Evolutionary conservation across 1,140 invertebrate genomes (phyloP).

Genomic region (Phymorhynchus buccinoides): DNA sequence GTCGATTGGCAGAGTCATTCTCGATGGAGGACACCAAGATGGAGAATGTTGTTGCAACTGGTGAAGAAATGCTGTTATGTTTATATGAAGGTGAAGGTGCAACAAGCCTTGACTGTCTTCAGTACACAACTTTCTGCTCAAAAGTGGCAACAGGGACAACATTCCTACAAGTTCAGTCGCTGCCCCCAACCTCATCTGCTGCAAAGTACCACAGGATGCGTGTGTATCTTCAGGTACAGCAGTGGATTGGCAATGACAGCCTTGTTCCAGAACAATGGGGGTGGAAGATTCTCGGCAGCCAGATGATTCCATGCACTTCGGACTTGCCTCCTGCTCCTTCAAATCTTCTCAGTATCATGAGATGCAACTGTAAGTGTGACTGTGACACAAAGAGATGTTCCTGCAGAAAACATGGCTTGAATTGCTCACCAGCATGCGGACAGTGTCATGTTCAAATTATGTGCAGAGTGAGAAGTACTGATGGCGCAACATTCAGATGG

Average conservation of each 20-base stretch:
- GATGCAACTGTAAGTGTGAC: slow-evolving; percentile 49
- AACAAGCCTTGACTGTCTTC: background rate
- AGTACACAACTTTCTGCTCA: background rate
- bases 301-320: slow-evolving; percentile 39
- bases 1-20: background rate
- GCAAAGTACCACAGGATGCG: background rate
- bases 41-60: background rate
- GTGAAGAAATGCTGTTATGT: background rate
- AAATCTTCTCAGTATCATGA: slow-evolving; percentile 44
- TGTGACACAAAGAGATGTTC: slow-evolving; percentile 50
- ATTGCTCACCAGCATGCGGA: slow-evolving; percentile 43
- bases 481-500: too few relatives aligned
- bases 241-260: background rate
- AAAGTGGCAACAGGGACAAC: background rate
- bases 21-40: too few relatives aligned
- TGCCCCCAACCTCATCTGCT: slow-evolving; percentile 11
- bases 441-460: too few relatives aligned
- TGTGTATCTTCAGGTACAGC: slow-evolving; percentile 15
- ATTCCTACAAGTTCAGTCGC: background rate
- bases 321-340: slow-evolving; percentile 44
- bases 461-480: too few relatives aligned
- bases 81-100: background rate
- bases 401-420: slow-evolving; percentile 46
- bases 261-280: slow-evolving; percentile 43
- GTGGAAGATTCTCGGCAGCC: slow-evolving; percentile 40